Percentiles rank a stretch among this genome's conserved stretches.
These are phyloP conservation scores for Anableps anableps DNA, from an alignment of 2,797 vertebrate species.

Conservation along the genomic window DNA sequence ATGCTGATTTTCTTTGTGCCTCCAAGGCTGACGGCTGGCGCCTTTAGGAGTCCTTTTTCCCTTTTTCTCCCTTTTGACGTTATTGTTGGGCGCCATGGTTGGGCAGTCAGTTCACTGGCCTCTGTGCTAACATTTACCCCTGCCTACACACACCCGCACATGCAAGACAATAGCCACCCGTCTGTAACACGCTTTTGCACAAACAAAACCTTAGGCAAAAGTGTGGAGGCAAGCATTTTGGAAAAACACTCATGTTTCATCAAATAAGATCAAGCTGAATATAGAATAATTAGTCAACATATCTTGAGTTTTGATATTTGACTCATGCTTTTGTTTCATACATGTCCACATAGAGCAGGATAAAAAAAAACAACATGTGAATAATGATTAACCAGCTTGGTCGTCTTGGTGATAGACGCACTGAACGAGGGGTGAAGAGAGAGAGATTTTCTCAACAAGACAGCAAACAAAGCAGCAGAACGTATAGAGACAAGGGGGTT, in stretches of 20 bases:
- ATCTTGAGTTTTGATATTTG: background rate
- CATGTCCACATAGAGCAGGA: slow-evolving; percentile 27
- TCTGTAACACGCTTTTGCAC: slow-evolving; percentile 51
- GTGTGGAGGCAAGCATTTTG: slow-evolving; percentile 16
- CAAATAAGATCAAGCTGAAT: background rate
- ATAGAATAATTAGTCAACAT: background rate
- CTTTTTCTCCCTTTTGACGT: slow-evolving; percentile 38
- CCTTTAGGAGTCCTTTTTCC: slow-evolving; percentile 5
- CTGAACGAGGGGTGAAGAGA: slow-evolving; percentile 42
- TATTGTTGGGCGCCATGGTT: slow-evolving; percentile 50
- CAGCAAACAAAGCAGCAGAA: slow-evolving; percentile 49
- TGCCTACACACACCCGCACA: slow-evolving; percentile 21
- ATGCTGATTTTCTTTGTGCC: slow-evolving; percentile 76
- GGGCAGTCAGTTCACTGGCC: slow-evolving; percentile 49
- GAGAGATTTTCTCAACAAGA: slow-evolving; percentile 52
- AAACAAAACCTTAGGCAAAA: slow-evolving; percentile 16
- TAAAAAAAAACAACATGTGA: slow-evolving; percentile 36
- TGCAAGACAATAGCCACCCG: slow-evolving; percentile 46
- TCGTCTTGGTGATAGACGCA: slow-evolving; percentile 68
- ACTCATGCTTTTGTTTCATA: background rate
- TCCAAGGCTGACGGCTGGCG: slow-evolving; percentile 52
- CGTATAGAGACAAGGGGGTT: slow-evolving; percentile 33
- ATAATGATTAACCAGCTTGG: slow-evolving; percentile 53
- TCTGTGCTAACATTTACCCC: slow-evolving; percentile 30
- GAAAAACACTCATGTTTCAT: background rate